Percentiles rank a stretch among this genome's conserved stretches.
Conservation (phyloP, 2,888 invertebrate genomes). For the Cotesia congregata region DNA sequence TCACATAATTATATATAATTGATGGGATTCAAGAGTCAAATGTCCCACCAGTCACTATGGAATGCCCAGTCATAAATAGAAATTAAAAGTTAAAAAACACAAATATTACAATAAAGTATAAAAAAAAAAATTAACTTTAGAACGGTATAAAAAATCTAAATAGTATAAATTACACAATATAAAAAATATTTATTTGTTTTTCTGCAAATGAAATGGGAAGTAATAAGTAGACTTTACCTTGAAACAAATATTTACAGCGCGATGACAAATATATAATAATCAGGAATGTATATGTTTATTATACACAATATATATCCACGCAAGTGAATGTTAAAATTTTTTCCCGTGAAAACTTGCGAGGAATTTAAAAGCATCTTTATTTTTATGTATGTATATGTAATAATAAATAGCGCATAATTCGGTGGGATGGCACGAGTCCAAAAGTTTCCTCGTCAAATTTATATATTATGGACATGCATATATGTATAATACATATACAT, state of each 20-base stretch:
- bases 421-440: not conserved
- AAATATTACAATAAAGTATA: too few relatives aligned
- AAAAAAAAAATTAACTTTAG: too few relatives aligned
- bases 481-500: constrained; percentile 36
- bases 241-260: not conserved
- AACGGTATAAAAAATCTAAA: not conserved
- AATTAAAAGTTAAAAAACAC: too few relatives aligned
- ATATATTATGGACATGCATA: constrained; percentile 53
- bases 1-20: too few relatives aligned
- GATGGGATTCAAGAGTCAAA: too few relatives aligned
- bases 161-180: not conserved
- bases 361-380: constrained; percentile 42
- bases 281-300: constrained; percentile 6
- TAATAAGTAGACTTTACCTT: not conserved
- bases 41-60: too few relatives aligned
- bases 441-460: constrained; percentile 45
- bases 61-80: too few relatives aligned
- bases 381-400: not conserved
- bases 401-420: not conserved
- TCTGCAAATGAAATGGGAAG: not conserved
- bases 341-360: constrained; percentile 23
- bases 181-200: not conserved
- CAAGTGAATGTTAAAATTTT: not conserved
- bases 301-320: not conserved
- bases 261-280: not conserved